phyloP scores from a whole-genome alignment of 1,140 invertebrate genomes.

The Drosophila sechellia region DNA sequence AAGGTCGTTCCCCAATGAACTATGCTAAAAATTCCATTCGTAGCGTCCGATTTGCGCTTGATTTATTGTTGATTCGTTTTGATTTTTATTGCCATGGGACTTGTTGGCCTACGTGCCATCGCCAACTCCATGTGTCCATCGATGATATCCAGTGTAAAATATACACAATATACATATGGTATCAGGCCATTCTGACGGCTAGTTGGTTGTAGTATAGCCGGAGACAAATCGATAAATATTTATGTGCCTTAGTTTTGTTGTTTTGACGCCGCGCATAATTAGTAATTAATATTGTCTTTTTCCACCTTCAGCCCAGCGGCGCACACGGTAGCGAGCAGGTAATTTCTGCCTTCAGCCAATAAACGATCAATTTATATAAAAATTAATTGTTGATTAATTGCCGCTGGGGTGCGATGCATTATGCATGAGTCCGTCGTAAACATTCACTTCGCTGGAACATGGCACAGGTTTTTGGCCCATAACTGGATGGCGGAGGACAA shows the following conservation, averaged over 20 bases:
- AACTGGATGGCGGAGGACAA: slow-evolving; percentile 18
- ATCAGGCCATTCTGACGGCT: slow-evolving; percentile 9
- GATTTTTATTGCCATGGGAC: slow-evolving; percentile 58
- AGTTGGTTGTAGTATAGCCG: slow-evolving; percentile 13
- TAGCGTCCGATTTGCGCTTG: slow-evolving; percentile 64
- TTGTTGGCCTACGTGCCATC: slow-evolving; percentile 65
- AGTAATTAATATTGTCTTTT: slow-evolving; percentile 61
- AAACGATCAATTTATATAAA: slow-evolving; percentile 54
- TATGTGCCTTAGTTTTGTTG: slow-evolving; percentile 69
- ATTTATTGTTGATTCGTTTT: slow-evolving; percentile 77
- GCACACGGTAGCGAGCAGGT: slow-evolving; percentile 60
- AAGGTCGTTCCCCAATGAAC: slow-evolving; percentile 17
- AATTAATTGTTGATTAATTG: slow-evolving; percentile 80
- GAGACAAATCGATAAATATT: slow-evolving; percentile 70
- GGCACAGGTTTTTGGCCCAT: slow-evolving; percentile 5
- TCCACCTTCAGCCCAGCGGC: slow-evolving; percentile 18
- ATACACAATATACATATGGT: no score
- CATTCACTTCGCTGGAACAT: slow-evolving; percentile 32
- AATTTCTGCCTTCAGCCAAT: slow-evolving; percentile 40
- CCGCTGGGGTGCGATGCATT: slow-evolving; percentile 40
- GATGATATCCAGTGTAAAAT: neutral
- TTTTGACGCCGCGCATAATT: slow-evolving; percentile 77
- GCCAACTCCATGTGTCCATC: slow-evolving; percentile 17
- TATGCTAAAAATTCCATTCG: slow-evolving; percentile 74
- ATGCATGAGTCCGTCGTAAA: slow-evolving; percentile 36